phyloP scores from a whole-genome alignment of 2,113 vertebrate species.

The Nycticebus coucang region DNA sequence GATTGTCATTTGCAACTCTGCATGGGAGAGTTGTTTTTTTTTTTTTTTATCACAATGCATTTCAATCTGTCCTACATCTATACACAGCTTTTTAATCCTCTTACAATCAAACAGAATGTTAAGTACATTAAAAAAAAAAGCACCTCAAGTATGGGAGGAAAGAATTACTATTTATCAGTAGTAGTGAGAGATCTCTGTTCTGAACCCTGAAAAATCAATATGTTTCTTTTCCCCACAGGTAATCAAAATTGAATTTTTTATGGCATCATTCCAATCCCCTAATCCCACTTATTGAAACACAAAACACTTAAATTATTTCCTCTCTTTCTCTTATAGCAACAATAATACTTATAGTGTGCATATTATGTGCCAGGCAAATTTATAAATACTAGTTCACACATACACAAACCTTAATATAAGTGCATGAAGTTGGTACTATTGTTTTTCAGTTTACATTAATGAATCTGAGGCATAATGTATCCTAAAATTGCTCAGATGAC shows the following conservation, averaged over 20 bases:
- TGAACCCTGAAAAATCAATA: background rate
- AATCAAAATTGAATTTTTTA: slow-evolving; percentile 20
- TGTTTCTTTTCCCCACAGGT: background rate
- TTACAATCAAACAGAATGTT: background rate
- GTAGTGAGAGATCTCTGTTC: background rate
- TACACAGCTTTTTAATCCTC: background rate
- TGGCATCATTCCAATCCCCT: background rate
- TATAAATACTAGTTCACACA: background rate
- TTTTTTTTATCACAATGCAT: slow-evolving; percentile 1
- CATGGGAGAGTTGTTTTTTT: background rate
- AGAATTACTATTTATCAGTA: slow-evolving; percentile 31
- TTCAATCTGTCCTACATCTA: background rate
- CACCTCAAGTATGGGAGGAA: background rate
- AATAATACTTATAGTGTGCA: background rate
- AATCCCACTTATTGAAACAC: background rate
- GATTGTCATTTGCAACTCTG: background rate
- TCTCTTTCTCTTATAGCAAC: background rate
- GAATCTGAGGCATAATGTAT: background rate
- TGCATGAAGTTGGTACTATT: background rate
- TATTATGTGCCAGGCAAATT: background rate
- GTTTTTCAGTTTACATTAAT: background rate
- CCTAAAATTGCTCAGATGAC: background rate
- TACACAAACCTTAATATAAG: background rate
- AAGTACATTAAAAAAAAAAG: background rate
- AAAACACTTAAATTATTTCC: background rate